phyloP scores from a whole-genome alignment of 1,140 invertebrate genomes.

The Euglossa dilemma region DNA sequence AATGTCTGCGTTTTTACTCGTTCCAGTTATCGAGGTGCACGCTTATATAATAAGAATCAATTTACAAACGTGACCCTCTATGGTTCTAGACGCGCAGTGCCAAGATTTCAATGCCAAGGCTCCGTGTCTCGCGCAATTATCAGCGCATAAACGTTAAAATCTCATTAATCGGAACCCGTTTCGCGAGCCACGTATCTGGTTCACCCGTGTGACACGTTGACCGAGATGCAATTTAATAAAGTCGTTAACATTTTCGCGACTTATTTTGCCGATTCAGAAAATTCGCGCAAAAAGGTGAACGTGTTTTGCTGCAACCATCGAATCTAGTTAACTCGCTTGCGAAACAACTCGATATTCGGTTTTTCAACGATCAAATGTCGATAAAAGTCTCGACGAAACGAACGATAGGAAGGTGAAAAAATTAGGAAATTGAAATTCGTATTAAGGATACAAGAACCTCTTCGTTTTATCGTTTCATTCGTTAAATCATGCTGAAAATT shows the following conservation, averaged over 20 bases:
- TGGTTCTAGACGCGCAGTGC: not conserved
- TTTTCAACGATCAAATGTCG: no score
- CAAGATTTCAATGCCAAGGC: not conserved
- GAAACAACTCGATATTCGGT: no score
- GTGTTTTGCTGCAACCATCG: no score
- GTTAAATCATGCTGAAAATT: not conserved
- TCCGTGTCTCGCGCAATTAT: not conserved
- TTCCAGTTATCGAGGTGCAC: not conserved
- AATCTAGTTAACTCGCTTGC: no score
- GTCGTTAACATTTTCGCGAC: no score
- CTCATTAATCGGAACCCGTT: not conserved
- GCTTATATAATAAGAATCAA: slow-evolving; percentile 27
- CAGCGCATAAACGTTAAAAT: no score
- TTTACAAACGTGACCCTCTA: not conserved
- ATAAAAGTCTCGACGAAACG: no score
- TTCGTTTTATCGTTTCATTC: not conserved
- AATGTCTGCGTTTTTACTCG: not conserved
- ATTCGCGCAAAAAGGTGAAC: no score
- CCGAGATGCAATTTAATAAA: not conserved
- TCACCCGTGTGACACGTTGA: not conserved
- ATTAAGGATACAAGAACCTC: not conserved
- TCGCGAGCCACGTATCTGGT: no score
- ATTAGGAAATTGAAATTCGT: no score
- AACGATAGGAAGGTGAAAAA: no score
- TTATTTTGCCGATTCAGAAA: no score